Evolutionary conservation across 2,113 vertebrate species (phyloP), one percentile per base, ranked within the genome.

Genomic region (Chloebia gouldiae): DNA sequence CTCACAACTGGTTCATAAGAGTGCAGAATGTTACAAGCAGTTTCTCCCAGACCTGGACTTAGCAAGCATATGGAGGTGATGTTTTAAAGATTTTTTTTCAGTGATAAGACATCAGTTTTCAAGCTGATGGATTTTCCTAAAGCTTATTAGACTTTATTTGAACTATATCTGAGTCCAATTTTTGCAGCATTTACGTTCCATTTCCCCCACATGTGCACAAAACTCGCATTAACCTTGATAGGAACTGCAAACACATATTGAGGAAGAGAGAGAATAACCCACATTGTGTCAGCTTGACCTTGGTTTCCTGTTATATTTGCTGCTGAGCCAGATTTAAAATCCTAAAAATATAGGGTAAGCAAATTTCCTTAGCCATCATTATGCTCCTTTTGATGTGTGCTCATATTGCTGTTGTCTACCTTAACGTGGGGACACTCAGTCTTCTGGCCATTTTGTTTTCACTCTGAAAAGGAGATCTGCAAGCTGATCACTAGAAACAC

Each of bases 211-310:
- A 81, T 94, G 81, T 93, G 88, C 50, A 44, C 82, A 76, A 39
- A 95, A 95, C 51, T 91, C 94, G 60, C 65, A 51, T 85, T 93
- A 93, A 88, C 88, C 82, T 95, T 91, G 91, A 87, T 82, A 85
- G 81, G 71, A 95, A 80, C 72, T 76, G 89, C 45, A 95, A 73
- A 71, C 91, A 77, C 49, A 96, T 56, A 87, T 76, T 97, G 88
- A 95, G 85, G 88, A 96, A 96, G 94, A 95, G 90, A 81, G 85
- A 94, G 85, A 93, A 90, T 93, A 87, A 47, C 69, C 89, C 72
- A 83, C 64, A 90, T 65, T 95, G 86, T 96, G 87, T 92, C 76
- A 60, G 82, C 81, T 87, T 93, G 83, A 96, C 64, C 92, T 88
- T 87, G 39, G 93, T 83, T 92, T 97, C 94, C 96, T 90, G 68